Evolutionary conservation across 1,140 invertebrate species (phyloP), one percentile per base, ranked within the genome.

Genomic region (Solenopsis fugax): DNA sequence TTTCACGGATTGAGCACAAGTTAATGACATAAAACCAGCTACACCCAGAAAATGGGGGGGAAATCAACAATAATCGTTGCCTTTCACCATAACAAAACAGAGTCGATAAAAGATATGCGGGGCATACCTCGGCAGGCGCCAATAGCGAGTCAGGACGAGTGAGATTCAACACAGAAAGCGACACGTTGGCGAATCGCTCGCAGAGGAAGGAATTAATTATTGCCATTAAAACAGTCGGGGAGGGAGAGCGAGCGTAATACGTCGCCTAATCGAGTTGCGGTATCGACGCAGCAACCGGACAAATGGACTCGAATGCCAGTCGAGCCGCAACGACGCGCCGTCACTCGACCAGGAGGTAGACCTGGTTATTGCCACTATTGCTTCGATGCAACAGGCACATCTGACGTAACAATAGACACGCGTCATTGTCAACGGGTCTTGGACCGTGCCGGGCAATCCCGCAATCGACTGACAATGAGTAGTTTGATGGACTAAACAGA

Each of bases 381-480:
- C 85, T 34, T 72, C 86, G 89, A 65, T 29, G 78, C 88, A 89
- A 58, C 89, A 76, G 89, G 85, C 76, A 76, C 78, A 67, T 54
- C 65, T 54, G 72, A 60, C 56, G 64, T 37, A 21, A 85, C 80
- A 90, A 88, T 78, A 76, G 56, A 85, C 72, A 76, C 64, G 75
- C 78, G 75, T 90, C 75, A 90, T 89, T 90, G 88, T 90, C 86
- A 29, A 65, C 16, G 78, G 56, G 65, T 80, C 88, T 89, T 85
- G 54, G 75, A 85, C 85, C 72, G 77, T 29, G 60, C 52, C 67
- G 69, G 56, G 56, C 37, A 78, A 45, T 76, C 24, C 71, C 21
- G 50, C 80, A 78, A 90, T 87, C 88, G 88, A 34, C 50, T 48
- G 56, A 52, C 60, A 72, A n/a, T 45, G 10, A 45, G 13, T 24